phyloP scores from a whole-genome alignment of 2,888 invertebrate species.

The Oligia strigilis region DNA sequence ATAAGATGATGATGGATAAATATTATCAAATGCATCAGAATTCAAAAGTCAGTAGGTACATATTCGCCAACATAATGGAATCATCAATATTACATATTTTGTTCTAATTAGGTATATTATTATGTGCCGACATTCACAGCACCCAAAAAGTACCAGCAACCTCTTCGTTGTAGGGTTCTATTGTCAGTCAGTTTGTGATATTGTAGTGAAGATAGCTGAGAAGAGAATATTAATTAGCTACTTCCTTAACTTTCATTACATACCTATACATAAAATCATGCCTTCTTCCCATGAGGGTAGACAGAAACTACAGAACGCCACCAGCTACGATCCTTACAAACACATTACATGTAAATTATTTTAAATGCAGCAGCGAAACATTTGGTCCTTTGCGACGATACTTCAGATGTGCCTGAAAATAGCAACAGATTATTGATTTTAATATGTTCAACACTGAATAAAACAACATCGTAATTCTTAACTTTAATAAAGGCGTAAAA shows the following conservation, averaged over 20 bases:
- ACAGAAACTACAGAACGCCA: neutral
- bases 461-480: neutral
- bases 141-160: neutral
- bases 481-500: neutral
- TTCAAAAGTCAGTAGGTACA: neutral
- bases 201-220: neutral
- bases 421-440: neutral
- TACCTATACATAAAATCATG: neutral
- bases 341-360: conserved; percentile 2
- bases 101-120: neutral
- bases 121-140: neutral
- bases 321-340: neutral
- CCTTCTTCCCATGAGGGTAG: neutral
- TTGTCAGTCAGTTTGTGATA: neutral
- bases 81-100: neutral
- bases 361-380: conserved; percentile 76
- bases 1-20: too few relatives aligned
- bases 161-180: neutral
- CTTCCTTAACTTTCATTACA: neutral
- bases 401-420: conserved; percentile 93
- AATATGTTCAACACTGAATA: neutral
- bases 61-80: neutral
- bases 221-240: neutral
- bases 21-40: neutral
- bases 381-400: conserved; percentile 91